Evolutionary conservation across 2,888 invertebrate species (phyloP), one percentile per base, ranked within the genome.

Genomic region (Ditula angustiorana): DNA sequence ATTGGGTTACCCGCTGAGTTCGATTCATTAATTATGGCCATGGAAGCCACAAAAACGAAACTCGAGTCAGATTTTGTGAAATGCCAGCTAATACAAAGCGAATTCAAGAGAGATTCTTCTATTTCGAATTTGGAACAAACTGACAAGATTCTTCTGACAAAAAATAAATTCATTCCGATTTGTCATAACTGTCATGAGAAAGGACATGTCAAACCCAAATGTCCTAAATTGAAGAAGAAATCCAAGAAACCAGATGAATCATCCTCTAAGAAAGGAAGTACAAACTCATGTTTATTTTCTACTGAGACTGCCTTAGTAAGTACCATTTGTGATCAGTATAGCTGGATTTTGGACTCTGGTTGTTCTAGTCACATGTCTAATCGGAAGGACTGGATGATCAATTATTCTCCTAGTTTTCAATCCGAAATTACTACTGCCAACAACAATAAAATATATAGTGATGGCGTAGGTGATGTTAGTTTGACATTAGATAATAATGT

Each of bases 301-400:
- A 46, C 46, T 23, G 46, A 46, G 23, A 46, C 46, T 23, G 23
- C 46, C n/a, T 46, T 46, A 46, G 16, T 41, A 16, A 44, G 44
- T 56, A 28, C 5, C 13, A 5, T 13, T 44, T n/a, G n/a, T n/a
- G 19, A 16, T 41, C 2, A 26, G n/a, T 11, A 24, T 44, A 44
- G 13, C 16, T 56, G 56, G 56, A 56, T 44, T 41, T 44, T 56
- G 26, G 56, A 56, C 44, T 41, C 56, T 8, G 56, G 44, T 41
- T 56, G 44, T 10, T 24, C 44, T 26, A 41, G 56, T 44, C 56
- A 56, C 44, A 44, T 44, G 56, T 26, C 56, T 4, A 56, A 44
- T 56, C 13, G 44, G 35, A 56, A 41, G 11, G 44, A 56, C 23
- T 56, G 44, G 56, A 10, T 56, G 19, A 2, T 41, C 8, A 26